Base-by-base conservation (phyloP, 2,888 invertebrate genomes). In the Drosophila lutescens region DNA sequence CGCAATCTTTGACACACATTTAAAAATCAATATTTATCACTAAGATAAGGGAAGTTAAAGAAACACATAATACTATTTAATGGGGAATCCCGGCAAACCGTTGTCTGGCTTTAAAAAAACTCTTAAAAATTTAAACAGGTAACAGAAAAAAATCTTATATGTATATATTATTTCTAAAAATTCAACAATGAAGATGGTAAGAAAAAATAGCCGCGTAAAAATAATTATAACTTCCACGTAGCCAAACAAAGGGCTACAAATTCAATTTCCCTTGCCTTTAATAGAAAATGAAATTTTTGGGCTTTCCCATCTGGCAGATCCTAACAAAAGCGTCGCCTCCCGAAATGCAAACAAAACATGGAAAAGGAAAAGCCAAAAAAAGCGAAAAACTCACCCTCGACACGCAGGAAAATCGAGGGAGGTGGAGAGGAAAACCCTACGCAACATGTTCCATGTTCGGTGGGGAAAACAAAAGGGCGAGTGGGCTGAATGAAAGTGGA, bases 391-490 rank as follows among this genome's bases (percentile, higher is more conserved):
- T 58, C 57, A 54, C 74, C 68, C 60, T 61, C 61, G 9, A 47
- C 49, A 50, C 46, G 40, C n/a, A 55, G 44, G 15, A 66, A 70
- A 34, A 46, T 34, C 47, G 17, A 12, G n/a, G 34, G 40, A 15
- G 36, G 49, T 36, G 46, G 20, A 36, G 20, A 17, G 44, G 36
- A 58, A 76, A 80, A 76, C 78, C 85, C 85, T 85, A 85, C 88
- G 88, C 85, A 85, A 85, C 85, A 85, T 83, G 88, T 87, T 86
- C 81, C 76, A 80, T 81, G 81, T 85, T 85, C 79, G 54, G 58
- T 53, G 44, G 65, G 49, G 76, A 54, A 46, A 20, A 51, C 53
- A 17, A 13, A 36, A 20, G 13, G 46, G 38, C 15, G 32, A 6
- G 40, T 17, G 61, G 32, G 34, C 10, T 46, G 51, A 67, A 43